Evolutionary conservation across 1,140 invertebrate species (phyloP).

Genomic region (Saccostrea cuccullata): DNA sequence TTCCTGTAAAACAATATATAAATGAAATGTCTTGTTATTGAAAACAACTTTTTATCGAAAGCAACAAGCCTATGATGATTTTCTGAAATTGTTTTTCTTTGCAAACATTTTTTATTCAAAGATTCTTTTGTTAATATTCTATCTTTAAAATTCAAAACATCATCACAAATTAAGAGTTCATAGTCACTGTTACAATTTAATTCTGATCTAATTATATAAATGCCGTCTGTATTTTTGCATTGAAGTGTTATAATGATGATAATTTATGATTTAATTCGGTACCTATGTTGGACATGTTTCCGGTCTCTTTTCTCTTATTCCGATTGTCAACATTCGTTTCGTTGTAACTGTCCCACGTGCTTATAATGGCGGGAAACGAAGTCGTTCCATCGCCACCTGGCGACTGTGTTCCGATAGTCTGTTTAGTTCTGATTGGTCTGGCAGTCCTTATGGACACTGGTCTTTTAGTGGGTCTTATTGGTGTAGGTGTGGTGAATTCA

Average conservation of each 20-base stretch:
- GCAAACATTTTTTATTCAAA: no score
- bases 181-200: no score
- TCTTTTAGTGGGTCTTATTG: neutral
- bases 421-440: neutral
- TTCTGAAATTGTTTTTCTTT: no score
- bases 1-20: neutral
- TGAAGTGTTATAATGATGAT: neutral
- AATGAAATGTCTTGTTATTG: no score
- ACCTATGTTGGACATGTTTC: neutral
- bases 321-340: neutral
- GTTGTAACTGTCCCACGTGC: neutral
- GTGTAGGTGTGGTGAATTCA: neutral
- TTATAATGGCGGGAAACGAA: neutral
- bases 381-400: neutral
- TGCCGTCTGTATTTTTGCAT: neutral
- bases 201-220: neutral
- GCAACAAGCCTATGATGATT: no score
- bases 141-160: no score
- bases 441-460: neutral
- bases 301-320: neutral
- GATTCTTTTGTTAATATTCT: no score
- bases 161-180: no score
- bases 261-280: neutral
- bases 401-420: neutral
- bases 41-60: no score